These are phyloP conservation scores for Linnaemya vulpina DNA, from an alignment of 2,888 invertebrate genomes.

Conservation along the genomic window DNA sequence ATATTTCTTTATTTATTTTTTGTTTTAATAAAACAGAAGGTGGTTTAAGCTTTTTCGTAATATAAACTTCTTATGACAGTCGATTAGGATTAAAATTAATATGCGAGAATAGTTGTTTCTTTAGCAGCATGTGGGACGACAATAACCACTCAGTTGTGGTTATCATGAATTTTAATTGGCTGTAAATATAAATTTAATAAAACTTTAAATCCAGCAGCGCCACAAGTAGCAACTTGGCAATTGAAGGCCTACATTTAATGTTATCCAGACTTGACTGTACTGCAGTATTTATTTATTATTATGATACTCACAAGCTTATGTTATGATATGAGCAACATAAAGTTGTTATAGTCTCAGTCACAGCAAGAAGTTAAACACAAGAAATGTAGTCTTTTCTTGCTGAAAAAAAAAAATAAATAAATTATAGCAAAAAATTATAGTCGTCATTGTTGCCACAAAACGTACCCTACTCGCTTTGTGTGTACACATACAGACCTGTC, in stretches of 20 bases:
- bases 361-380: constrained; percentile 44
- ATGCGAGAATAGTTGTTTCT: neutral
- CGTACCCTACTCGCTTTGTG: neutral
- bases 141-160: too few relatives aligned
- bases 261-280: constrained; percentile 12
- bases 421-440: neutral
- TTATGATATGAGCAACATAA: constrained; percentile 45
- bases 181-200: too few relatives aligned
- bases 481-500: too few relatives aligned
- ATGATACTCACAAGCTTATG: constrained; percentile 49
- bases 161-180: too few relatives aligned
- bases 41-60: constrained; percentile 24
- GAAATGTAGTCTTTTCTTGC: constrained; percentile 14
- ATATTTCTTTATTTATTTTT: too few relatives aligned
- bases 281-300: constrained; percentile 38
- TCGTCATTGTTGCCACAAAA: neutral
- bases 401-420: neutral
- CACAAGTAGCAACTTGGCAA: too few relatives aligned
- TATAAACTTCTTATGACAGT: neutral
- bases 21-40: constrained; percentile 34
- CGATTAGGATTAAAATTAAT: neutral
- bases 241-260: neutral
- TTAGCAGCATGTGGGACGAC: too few relatives aligned
- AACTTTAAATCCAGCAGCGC: too few relatives aligned
- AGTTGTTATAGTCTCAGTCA: constrained; percentile 36